Evolutionary conservation across 1,140 invertebrate genomes (phyloP).

Genomic region (Apis florea): DNA sequence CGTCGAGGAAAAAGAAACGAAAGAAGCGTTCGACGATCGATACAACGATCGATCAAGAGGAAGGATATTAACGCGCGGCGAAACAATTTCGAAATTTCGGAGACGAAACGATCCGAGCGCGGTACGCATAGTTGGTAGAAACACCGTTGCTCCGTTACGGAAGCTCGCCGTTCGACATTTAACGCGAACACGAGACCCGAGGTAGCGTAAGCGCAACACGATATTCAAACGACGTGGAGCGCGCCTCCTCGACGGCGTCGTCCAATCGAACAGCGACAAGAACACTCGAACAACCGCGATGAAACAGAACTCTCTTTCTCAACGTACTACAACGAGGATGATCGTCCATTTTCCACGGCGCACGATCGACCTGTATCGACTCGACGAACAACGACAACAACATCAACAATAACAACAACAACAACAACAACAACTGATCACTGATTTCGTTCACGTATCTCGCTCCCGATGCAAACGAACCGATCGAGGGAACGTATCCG

Average conservation of each 20-base stretch:
- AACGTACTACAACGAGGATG: neutral
- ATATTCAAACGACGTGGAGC: slow-evolving; percentile 18
- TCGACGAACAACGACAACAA: neutral
- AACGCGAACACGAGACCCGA: slow-evolving; percentile 21
- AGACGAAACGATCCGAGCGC: too few relatives aligned
- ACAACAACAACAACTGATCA: slow-evolving; percentile 2
- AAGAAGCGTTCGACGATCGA: neutral
- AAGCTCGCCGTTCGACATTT: neutral
- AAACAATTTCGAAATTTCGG: neutral
- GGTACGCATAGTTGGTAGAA: too few relatives aligned
- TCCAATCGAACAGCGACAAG: slow-evolving; percentile 22
- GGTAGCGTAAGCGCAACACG: slow-evolving; percentile 5
- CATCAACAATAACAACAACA: too few relatives aligned
- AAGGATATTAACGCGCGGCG: too few relatives aligned
- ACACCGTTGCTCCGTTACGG: too few relatives aligned
- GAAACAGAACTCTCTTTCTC: slow-evolving; percentile 19
- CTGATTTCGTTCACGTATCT: slow-evolving; percentile 21
- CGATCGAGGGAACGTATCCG: neutral
- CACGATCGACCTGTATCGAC: slow-evolving; percentile 16
- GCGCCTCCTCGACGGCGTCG: slow-evolving; percentile 13
- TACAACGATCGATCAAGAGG: neutral
- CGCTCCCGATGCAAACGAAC: neutral
- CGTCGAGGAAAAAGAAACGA: neutral
- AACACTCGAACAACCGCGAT: slow-evolving; percentile 19
- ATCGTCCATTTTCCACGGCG: slow-evolving; percentile 7